Base-by-base conservation (phyloP, 2,888 invertebrate species). In the Drosophila kokeensis region DNA sequence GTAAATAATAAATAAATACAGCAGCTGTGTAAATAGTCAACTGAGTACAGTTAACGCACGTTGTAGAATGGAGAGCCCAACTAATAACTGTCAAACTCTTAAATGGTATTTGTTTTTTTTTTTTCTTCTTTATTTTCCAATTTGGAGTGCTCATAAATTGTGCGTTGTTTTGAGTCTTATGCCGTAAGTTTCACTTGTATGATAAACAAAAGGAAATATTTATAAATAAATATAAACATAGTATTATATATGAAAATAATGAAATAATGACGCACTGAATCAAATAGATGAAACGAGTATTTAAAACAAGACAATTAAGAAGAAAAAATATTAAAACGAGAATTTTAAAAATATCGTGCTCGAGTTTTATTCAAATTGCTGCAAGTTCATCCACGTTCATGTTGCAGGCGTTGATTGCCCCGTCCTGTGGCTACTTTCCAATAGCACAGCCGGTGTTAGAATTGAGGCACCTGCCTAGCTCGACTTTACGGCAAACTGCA, bases 241-340 rank as follows among this genome's bases (percentile, higher is more conserved):
- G 62, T 78, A 88, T 82, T 82, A 84, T 89, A 79, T 79, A 76
- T 71, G 53, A 69, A 71, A 78, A 70, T 69, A 60, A 71, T 82
- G 67, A 86, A 72, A 89, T 83, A 90, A 92, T 88, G 91, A 92
- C 92, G 92, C 92, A 92, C 92, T 92, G 92, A 92, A 92, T 92
- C 90, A 92, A 92, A 92, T 92, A 92, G 92, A 87, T 81, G 87
- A 88, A 90, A 88, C 80, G 89, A 88, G 90, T 90, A 87, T 83
- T 86, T 87, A 89, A 90, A 87, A 84, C 61, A 83, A 70, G 78
- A 83, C 81, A 88, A 88, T 85, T 83, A 76, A 45, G 53, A 27
- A 13, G 88, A 86, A 82, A 85, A 54, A 73, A 69, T 48, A 79
- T 71, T 68, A 75, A 58, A 80, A 73, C 67, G 50, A 59, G 54